These are phyloP conservation scores for Pseudomyrmex flavicornis DNA, from an alignment of 1,140 invertebrate species.

Conservation along the genomic window DNA sequence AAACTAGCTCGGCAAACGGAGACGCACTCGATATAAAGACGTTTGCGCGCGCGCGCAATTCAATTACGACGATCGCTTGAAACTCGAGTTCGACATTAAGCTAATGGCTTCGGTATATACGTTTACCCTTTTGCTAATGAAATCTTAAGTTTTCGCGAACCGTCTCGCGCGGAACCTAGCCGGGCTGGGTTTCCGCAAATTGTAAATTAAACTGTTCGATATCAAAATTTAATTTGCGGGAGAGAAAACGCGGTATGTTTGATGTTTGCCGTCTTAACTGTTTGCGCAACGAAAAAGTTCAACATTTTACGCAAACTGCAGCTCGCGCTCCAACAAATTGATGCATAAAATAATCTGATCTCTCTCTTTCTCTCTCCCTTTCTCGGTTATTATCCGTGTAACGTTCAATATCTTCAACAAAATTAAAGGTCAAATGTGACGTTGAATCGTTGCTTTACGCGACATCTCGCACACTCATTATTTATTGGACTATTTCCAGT, in stretches of 20 bases:
- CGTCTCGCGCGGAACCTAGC: not conserved
- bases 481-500: conserved; percentile 14
- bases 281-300: not conserved
- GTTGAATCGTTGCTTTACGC: not conserved
- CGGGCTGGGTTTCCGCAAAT: not conserved
- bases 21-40: conserved; percentile 34
- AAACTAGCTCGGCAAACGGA: not conserved
- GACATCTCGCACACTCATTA: not conserved
- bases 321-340: not conserved
- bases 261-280: not conserved
- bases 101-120: conserved; percentile 35
- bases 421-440: not conserved
- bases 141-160: conserved; percentile 10
- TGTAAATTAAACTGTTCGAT: conserved; percentile 39
- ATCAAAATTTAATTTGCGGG: not conserved
- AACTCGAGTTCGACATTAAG: conserved; percentile 31
- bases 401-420: not conserved
- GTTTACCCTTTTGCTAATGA: conserved; percentile 43
- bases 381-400: too few species aligned
- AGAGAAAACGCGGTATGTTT: not conserved
- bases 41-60: conserved; percentile 18
- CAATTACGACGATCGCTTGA: conserved; percentile 43
- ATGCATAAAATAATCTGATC: not conserved
- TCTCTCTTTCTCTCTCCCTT: too few species aligned
- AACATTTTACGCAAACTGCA: not conserved